Percentiles rank a stretch among this genome's conserved stretches.
Conservation (phyloP, 2,888 invertebrate genomes). For the Junonia oenone region DNA sequence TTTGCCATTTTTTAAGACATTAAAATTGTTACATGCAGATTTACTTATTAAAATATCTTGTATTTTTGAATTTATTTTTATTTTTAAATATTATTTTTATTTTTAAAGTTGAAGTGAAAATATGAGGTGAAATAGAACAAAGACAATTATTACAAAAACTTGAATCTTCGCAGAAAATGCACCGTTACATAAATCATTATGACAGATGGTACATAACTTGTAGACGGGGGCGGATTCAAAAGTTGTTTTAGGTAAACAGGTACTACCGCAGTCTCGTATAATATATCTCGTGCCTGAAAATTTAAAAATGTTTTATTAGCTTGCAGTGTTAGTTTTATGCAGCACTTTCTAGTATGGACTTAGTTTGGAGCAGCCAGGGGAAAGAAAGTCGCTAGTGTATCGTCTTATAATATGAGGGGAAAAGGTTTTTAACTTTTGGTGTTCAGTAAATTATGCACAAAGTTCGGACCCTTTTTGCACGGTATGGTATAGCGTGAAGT, state of each 20-base stretch:
- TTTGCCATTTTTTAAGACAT: no score
- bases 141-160: slow-evolving; percentile 33
- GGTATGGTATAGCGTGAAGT: not conserved
- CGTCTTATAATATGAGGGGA: no score
- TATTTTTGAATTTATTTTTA: no score
- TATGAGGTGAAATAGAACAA: slow-evolving; percentile 31
- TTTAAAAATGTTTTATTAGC: slow-evolving; percentile 12
- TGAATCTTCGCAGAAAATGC: slow-evolving; percentile 39
- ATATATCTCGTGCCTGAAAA: slow-evolving; percentile 45
- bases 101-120: not conserved
- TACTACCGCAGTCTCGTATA: slow-evolving; percentile 53
- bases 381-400: no score
- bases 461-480: not conserved
- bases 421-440: no score
- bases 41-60: no score
- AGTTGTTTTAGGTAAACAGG: slow-evolving; percentile 40
- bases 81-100: no score
- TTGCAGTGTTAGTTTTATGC: no score
- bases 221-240: slow-evolving; percentile 39
- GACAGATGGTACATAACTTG: slow-evolving; percentile 52
- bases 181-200: slow-evolving; percentile 54
- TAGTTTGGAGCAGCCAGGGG: no score
- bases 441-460: not conserved
- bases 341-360: no score
- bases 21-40: no score